Percentiles rank a stretch among this genome's conserved stretches.
phyloP scores from a whole-genome alignment of 53 echinoderm and acorn worm genomes.

The Temnopleurus reevesii region DNA sequence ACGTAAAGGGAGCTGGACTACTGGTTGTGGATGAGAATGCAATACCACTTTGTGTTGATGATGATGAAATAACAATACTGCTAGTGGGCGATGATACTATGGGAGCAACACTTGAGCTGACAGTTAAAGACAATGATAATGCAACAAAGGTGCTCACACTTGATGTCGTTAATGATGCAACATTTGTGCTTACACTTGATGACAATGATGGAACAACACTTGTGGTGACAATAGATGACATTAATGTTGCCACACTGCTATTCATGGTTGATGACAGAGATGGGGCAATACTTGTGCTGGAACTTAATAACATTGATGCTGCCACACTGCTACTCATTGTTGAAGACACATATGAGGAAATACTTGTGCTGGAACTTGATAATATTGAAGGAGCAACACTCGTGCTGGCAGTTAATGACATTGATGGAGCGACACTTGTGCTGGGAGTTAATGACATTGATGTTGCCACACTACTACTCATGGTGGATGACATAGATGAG shows the following conservation, averaged over 20 bases:
- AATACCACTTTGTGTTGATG: too few species aligned
- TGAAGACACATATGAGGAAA: neutral
- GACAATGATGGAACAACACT: neutral
- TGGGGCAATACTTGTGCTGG: neutral
- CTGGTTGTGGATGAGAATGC: too few species aligned
- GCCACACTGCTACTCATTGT: neutral
- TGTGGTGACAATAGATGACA: neutral
- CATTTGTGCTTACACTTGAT: neutral
- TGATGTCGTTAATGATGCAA: neutral
- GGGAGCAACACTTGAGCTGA: too few species aligned
- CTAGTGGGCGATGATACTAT: too few species aligned
- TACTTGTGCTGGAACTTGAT: neutral
- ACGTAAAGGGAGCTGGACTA: too few species aligned
- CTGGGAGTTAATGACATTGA: neutral
- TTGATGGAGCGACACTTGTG: neutral
- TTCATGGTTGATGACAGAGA: neutral
- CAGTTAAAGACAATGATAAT: too few species aligned
- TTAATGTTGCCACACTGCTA: too few species aligned
- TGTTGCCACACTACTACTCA: neutral
- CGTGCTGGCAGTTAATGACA: neutral
- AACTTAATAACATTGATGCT: neutral
- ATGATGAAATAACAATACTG: too few species aligned
- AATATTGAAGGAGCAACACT: neutral
- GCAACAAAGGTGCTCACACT: too few species aligned
- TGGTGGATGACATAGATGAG: neutral